Evolutionary conservation across 2,888 invertebrate genomes (phyloP), one percentile per base, ranked within the genome.

Genomic region (Pristionchus exspectatus): DNA sequence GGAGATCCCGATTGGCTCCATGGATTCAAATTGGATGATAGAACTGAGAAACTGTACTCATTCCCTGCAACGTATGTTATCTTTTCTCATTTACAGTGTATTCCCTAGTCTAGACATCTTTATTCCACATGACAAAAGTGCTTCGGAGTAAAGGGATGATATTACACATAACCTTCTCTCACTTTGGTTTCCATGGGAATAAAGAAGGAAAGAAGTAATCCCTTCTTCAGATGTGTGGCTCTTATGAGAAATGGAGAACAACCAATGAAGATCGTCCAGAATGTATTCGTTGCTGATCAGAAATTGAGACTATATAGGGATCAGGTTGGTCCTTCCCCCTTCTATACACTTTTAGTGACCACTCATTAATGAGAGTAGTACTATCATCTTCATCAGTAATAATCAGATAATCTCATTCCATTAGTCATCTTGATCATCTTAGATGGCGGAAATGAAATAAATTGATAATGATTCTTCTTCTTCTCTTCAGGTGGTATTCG

Each of bases 1-100:
- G 95, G 95, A 18, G 95, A 95, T 91, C 95, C 95, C 18, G 94
- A 94, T 77, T 95, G 95, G 95, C 90, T 94, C 21, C 95, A 95
- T 90, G 95, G 95, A 38, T 94, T 95, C 92, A 91, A 93, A 66
- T 89, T 91, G 84, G 92, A 90, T 66, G 92, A 92, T 89, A 90
- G 92, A 91, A 81, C 81, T 2, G 81, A 89, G 50, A 81, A 33
- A 50, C 44, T 89, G 12, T 66, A 83, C 30, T 89, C 89, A 16
- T 89, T 89, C 54, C 89, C 89, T 12, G 56, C 89, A 3, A 89
- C 89, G 81, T 88, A 1, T 30, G 87, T 30, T 54, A 2, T 50
- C 9, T 24, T 16, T 14, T 69, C 33, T 50, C 69, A 30, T 30
- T 33, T 69, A 18, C 56, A 81, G 14, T 81, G 5, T 14, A 54